phyloP scores from a whole-genome alignment of 1,140 invertebrate species.

The Cephus cinctus region DNA sequence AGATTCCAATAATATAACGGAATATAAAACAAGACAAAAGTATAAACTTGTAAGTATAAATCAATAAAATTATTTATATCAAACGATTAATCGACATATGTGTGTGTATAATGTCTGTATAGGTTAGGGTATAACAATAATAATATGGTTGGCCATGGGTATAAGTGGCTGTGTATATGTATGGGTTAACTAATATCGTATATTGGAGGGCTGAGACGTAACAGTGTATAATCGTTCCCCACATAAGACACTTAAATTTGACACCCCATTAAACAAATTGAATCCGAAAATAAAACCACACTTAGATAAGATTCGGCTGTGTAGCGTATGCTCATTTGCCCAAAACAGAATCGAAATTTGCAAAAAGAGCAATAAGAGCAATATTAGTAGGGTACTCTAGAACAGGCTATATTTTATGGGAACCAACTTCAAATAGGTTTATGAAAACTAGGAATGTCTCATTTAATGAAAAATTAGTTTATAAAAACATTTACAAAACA shows the following conservation, averaged over 20 bases:
- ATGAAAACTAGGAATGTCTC: conserved; percentile 24
- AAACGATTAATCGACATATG: too few species aligned
- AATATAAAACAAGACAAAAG: too few species aligned
- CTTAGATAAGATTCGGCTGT: conserved; percentile 20
- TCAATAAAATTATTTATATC: too few species aligned
- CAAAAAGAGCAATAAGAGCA: conserved; percentile 17
- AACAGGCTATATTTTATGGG: conserved; percentile 24
- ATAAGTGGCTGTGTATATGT: too few species aligned
- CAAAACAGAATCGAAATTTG: conserved; percentile 17
- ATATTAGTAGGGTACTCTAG: conserved; percentile 19
- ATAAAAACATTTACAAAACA: conserved; percentile 20
- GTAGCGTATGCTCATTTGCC: conserved; percentile 19
- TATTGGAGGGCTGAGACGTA: too few species aligned
- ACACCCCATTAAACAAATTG: conserved; percentile 14
- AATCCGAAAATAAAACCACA: conserved; percentile 5
- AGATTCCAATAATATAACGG: too few species aligned
- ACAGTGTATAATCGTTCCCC: conserved; percentile 36
- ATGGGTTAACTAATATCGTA: too few species aligned
- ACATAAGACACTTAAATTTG: conserved; percentile 20
- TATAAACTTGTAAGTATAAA: too few species aligned
- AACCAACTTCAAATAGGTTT: conserved; percentile 20
- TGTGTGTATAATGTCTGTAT: too few species aligned
- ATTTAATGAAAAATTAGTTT: conserved; percentile 27
- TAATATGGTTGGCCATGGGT: too few species aligned
- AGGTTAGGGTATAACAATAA: too few species aligned